Evolutionary conservation across 2,888 invertebrate genomes (phyloP), one percentile per base, ranked within the genome.

Genomic region (Itoplectis maculator): DNA sequence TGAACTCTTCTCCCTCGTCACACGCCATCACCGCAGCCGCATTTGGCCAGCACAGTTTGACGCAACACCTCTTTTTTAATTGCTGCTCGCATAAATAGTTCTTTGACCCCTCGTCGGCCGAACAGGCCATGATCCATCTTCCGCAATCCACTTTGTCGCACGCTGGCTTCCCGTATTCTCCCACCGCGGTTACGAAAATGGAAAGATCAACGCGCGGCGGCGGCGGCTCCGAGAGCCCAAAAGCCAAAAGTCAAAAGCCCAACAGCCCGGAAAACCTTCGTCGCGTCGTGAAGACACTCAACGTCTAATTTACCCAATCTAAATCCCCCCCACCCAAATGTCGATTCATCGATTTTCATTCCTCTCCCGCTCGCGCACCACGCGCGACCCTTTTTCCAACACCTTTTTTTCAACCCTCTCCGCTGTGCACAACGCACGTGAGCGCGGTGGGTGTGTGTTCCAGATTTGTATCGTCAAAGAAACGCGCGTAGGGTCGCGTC

Each of bases 1-100:
- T 83, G 87, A 88, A 86, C 85, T 87, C 87, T 85, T 83, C 87
- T 89, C 88, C 85, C 89, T 90, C 88, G 88, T 89, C 89, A 82
- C 82, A 90, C 89, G 90, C 89, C 90, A 90, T 90, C 91, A 90
- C 90, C 90, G 91, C 90, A 81, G 78, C 76, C 77, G 75, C 88
- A 90, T 90, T 90, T 89, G 90, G 90, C 91, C 89, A 90, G 89
- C 91, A 91, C 91, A 91, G 90, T 89, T 89, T 88, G 90, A 89
- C 89, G 90, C 91, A 91, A 90, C 89, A 89, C 80, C 51, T 92
- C 90, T 89, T 89, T 90, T 91, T 80, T 83, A 77, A 83, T 91
- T 90, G 90, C 91, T 88, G 90, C 91, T 91, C 90, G 91, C 91
- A 83, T 83, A 61, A 61, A 82, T 91, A 90, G 89, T 90, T 80